Evolutionary conservation across 2,888 invertebrate genomes (phyloP), one percentile per base, ranked within the genome.

Genomic region (Ptychoptera contaminata): DNA sequence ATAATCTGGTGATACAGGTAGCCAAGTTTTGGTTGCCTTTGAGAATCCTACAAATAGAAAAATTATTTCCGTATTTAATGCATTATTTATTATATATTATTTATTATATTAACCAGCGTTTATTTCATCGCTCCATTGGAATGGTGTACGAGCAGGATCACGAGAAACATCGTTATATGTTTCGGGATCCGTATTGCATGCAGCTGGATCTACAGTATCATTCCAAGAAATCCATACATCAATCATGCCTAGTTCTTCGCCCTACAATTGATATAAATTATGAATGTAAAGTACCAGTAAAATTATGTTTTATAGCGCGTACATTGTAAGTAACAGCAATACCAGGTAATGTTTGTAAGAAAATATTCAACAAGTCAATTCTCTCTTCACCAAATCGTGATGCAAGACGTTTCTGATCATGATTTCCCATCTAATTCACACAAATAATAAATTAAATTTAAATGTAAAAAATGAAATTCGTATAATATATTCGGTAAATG

Each of bases 221-320:
- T 67, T 61, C 65, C 65, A 68, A 40, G 61, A 56, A 9, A 70
- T 59, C 44, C 50, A 61, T 1, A 64, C 62, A 54, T 76, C 69
- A 15, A 62, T 60, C 78, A 82, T 77, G 1, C 74, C 81, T 16
- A 83, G 67, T 56, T 84, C 82, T 54, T 84, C 82, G 1, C 83
- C 84, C 57, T 60, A 52, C 4, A 46, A 43, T 12, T 35, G 9
- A 40, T 16, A 32, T 15, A 44, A 4, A 12, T 2, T 34, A 16
- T 8, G 16, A 32, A 32, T 7, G 2, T 9, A 32, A 32, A 9
- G 3, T 3, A 11, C 6, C n/a, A n/a, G 4, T 32, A n/a, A n/a
- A n/a, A n/a, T 32, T 9, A 32, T 32, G n/a, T 32, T 9, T 32
- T 11, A n/a, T n/a, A n/a, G n/a, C 29, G 35, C 38, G 37, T 46